Conservation (phyloP, 2,888 invertebrate genomes). For the Pyrrhosoma nymphula region DNA sequence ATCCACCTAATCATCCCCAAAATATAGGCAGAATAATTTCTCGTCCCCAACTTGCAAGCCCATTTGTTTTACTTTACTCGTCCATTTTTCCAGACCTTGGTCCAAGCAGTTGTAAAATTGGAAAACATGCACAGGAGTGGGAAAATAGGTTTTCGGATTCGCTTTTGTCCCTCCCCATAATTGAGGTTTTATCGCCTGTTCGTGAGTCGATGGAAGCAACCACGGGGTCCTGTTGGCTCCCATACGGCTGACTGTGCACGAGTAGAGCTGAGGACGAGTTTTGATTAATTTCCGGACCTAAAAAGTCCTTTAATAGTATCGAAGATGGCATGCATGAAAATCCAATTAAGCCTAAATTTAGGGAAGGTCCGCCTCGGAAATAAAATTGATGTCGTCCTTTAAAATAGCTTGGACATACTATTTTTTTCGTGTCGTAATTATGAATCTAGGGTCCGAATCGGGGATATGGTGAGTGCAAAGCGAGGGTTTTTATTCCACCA, state of each 20-base stretch:
- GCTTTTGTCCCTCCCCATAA: neutral
- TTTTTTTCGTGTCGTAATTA: neutral
- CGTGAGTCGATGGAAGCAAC: neutral
- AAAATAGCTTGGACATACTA: neutral
- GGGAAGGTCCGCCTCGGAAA: neutral
- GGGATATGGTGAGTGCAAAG: neutral
- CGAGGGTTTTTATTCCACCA: neutral
- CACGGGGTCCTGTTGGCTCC: neutral
- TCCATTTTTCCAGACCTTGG: no score
- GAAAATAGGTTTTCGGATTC: neutral
- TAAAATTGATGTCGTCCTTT: neutral
- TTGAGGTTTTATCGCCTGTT: neutral
- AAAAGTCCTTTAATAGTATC: neutral
- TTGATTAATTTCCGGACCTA: neutral
- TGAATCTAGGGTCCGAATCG: neutral
- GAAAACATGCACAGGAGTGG: neutral
- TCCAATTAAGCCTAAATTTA: neutral
- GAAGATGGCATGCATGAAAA: constrained; percentile 5
- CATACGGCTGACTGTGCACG: neutral
- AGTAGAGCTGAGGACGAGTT: neutral
- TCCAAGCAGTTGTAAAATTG: neutral
- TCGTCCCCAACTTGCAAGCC: no score
- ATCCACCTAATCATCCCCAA: no score
- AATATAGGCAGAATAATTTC: no score
- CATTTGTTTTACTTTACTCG: no score